Percentiles rank a stretch among this genome's conserved stretches.
Evolutionary conservation across 2,888 invertebrate species (phyloP).

Genomic region (Chymomyza caudatula): DNA sequence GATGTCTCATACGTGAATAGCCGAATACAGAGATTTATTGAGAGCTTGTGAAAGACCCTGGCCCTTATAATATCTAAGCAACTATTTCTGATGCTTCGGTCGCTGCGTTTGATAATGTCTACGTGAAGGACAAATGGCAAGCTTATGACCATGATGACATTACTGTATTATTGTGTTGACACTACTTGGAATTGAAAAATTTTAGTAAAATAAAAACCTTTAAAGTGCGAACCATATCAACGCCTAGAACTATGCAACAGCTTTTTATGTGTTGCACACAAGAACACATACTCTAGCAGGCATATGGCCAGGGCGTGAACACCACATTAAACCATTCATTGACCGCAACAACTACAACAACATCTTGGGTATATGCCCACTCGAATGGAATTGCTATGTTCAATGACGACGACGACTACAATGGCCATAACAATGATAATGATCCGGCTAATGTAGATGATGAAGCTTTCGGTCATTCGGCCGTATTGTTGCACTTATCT

Average conservation of each 20-base stretch:
- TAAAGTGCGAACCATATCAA: background rate
- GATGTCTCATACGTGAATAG: too few species aligned
- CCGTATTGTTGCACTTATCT: slow-evolving; percentile 63
- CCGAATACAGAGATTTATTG: too few species aligned
- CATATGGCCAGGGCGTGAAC: background rate
- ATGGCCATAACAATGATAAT: background rate
- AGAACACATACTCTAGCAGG: slow-evolving; percentile 24
- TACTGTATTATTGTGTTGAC: too few species aligned
- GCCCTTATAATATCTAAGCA: too few species aligned
- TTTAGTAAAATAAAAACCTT: background rate
- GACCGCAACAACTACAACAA: slow-evolving; percentile 22
- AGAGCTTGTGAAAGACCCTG: too few species aligned
- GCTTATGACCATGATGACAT: too few species aligned
- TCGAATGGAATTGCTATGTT: slow-evolving; percentile 66
- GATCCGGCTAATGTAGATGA: background rate
- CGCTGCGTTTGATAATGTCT: background rate
- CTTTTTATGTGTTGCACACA: slow-evolving; percentile 21
- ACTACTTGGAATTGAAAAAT: background rate
- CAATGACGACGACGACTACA: background rate
- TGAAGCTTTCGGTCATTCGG: background rate
- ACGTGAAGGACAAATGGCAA: background rate
- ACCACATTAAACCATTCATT: slow-evolving; percentile 5
- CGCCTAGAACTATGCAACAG: slow-evolving; percentile 13
- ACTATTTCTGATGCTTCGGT: too few species aligned
- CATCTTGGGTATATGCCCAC: slow-evolving; percentile 37